These are phyloP conservation scores for Anas platyrhynchos DNA, from an alignment of 2,113 vertebrate genomes.

Conservation along the genomic window DNA sequence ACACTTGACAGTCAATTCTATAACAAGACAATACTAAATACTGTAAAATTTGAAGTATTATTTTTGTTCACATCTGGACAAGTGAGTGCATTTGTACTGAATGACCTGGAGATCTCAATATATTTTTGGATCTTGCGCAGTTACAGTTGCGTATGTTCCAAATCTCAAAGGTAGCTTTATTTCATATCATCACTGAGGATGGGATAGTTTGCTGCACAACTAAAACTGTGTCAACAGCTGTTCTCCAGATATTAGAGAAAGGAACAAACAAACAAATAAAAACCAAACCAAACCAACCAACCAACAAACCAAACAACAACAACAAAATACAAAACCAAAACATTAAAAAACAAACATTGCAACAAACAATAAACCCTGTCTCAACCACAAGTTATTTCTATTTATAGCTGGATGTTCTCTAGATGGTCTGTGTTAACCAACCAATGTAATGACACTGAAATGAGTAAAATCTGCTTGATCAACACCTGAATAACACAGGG, in stretches of 20 bases:
- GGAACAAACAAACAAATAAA: background rate
- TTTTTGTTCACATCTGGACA: background rate
- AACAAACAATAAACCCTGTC: background rate
- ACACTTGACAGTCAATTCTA: background rate
- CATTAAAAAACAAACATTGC: background rate
- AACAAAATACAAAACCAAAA: background rate
- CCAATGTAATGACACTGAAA: background rate
- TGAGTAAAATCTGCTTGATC: background rate
- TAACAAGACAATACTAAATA: background rate
- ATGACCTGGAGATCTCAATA: background rate
- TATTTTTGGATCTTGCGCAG: background rate
- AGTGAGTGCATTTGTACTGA: background rate
- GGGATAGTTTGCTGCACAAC: background rate
- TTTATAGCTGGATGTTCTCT: background rate
- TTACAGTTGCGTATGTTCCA: background rate
- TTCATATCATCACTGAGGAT: background rate
- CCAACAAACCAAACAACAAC: background rate
- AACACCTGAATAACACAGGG: background rate
- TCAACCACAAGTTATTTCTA: background rate
- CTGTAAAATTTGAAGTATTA: background rate
- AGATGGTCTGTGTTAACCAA: background rate
- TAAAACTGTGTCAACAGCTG: background rate
- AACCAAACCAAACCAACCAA: background rate
- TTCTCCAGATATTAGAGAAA: background rate
- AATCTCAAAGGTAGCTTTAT: background rate